Base-by-base conservation (phyloP, 1,140 invertebrate species). In the Nephotettix cincticeps region DNA sequence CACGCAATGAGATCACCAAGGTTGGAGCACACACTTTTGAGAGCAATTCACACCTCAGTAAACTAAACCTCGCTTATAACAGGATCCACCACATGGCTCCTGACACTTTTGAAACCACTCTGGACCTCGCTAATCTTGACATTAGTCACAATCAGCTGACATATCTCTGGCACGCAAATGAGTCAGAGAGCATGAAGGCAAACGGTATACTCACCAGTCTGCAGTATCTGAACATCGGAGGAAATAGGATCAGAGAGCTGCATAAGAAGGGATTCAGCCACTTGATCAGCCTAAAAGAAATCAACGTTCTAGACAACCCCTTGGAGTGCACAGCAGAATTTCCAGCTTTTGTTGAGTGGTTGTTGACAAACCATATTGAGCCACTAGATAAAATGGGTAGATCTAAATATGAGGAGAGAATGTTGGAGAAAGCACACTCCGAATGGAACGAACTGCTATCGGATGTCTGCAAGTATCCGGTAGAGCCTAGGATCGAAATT, bases 1-100 rank as follows among this genome's bases (percentile, higher is more conserved):
- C 90, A n/a, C 83, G 88, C 71, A 92, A 92, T 74, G 74, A 83
- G 51, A 83, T 92, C 21, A 76, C 77, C 0, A 79, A 79, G 9
- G 76, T 92, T 23, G 83, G 87, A n/a, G 79, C 80, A 1, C 80
- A 86, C 61, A 82, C 89, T 69, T 91, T 93, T 77, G 79, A 81
- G 74, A 77, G 86, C 73, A 89, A 89, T 73, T 83, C 80, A 36
- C 83, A 86, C 45, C 78, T 93, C 63, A 83, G 81, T 4, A 91
- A 87, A 79, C 76, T 93, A 0, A 89, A 85, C 77, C 81, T 93
- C 45, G 87, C 89, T 71, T 86, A 87, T 9, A 93, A 93, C 78
- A 86, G 87, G 3, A 79, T 93, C 45, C 84, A 83, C 71, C 82
- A 85, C 14, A 76, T 93, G 0, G 87, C 90, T 47, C 84, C 87